A percentile compares a stretch with the other conserved stretches of the same genome.
These are phyloP conservation scores for Chaetodon auriga DNA, from an alignment of 2,113 vertebrate species.

Conservation along the genomic window DNA sequence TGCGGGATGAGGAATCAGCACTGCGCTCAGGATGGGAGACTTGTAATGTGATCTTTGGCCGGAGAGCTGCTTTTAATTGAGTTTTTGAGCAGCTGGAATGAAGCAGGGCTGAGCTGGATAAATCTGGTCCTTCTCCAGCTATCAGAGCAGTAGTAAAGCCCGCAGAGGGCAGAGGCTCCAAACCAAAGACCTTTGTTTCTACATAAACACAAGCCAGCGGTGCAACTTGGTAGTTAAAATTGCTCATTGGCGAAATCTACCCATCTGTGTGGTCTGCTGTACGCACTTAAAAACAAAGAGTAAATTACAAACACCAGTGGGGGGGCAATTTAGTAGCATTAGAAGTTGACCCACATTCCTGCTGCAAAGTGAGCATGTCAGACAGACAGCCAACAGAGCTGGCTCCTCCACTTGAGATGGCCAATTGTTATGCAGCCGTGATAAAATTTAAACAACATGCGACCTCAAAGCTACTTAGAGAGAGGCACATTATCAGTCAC, in stretches of 20 bases:
- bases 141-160: constrained; percentile 24
- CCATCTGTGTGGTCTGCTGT: constrained; percentile 33
- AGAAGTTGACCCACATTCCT: constrained; percentile 70
- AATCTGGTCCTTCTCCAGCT: constrained; percentile 39
- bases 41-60: constrained; percentile 63
- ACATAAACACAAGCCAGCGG: constrained; percentile 51
- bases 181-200: constrained; percentile 55
- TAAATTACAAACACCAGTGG: constrained; percentile 61
- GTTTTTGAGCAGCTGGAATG: constrained; percentile 62
- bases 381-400: constrained; percentile 31
- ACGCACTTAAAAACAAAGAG: constrained; percentile 52
- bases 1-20: constrained; percentile 47
- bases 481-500: neutral
- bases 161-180: constrained; percentile 39
- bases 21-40: constrained; percentile 50
- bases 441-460: constrained; percentile 12
- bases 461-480: constrained; percentile 14
- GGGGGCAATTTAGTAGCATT: constrained; percentile 60
- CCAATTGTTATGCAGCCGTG: constrained; percentile 38
- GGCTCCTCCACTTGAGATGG: constrained; percentile 32
- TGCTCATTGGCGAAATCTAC: constrained; percentile 29
- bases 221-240: constrained; percentile 47
- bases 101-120: constrained; percentile 51
- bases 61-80: constrained; percentile 64
- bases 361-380: constrained; percentile 43